Percentiles rank a stretch among this genome's conserved stretches.
Conservation (phyloP, 2,797 vertebrate genomes). For the Arnoldichthys spilopterus region DNA sequence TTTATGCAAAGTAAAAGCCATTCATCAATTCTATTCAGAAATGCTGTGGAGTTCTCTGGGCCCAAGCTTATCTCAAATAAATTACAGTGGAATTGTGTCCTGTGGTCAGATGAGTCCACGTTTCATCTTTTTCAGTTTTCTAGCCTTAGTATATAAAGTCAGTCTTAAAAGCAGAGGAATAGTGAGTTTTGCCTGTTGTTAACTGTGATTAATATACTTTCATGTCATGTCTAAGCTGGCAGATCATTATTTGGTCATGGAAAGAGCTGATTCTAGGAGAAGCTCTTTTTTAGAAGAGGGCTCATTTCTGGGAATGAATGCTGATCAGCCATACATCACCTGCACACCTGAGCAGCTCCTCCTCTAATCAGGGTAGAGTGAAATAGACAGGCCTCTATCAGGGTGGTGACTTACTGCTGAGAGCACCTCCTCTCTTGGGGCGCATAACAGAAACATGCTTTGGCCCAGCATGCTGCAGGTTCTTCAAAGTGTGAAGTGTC, state of each 20-base stretch:
- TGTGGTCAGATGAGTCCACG: too few relatives aligned
- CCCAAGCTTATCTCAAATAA: too few relatives aligned
- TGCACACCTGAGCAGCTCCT: constrained; percentile 2
- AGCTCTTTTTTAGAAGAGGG: neutral
- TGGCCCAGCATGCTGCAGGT: constrained; percentile 9
- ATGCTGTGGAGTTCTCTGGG: too few relatives aligned
- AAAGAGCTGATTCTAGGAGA: neutral
- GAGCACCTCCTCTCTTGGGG: constrained; percentile 12
- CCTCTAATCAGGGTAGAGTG: constrained; percentile 5
- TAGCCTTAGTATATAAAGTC: too few relatives aligned
- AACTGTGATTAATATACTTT: too few relatives aligned
- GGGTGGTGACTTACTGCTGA: constrained; percentile 27
- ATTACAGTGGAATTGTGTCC: too few relatives aligned
- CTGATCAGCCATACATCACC: neutral
- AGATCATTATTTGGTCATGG: neutral
- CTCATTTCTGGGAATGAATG: neutral
- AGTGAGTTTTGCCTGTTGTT: too few relatives aligned
- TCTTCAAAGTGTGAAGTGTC: constrained; percentile 34
- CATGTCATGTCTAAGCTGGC: neutral
- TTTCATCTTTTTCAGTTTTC: too few relatives aligned
- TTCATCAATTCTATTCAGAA: too few relatives aligned
- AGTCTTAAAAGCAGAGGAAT: too few relatives aligned
- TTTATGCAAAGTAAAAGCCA: too few relatives aligned
- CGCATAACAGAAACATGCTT: constrained; percentile 16
- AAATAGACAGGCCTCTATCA: constrained; percentile 44